Conservation (phyloP, 1,140 invertebrate genomes). For the Eubasilissa regina region DNA sequence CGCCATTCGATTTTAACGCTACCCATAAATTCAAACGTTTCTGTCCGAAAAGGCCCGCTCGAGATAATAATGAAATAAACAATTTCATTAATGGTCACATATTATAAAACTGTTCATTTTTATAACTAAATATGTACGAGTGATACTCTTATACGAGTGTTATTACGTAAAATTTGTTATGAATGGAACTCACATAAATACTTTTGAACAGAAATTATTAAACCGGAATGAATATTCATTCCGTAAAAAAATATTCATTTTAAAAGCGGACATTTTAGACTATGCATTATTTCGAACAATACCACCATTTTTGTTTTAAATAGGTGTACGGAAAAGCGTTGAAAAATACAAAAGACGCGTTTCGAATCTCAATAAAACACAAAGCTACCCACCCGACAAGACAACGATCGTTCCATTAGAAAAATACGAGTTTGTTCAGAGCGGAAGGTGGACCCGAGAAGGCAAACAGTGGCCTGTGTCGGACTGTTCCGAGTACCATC, state of each 20-base stretch:
- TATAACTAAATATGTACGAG: too few species aligned
- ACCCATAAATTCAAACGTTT: neutral
- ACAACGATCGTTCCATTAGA: slow-evolving; percentile 1
- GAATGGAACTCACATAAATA: too few species aligned
- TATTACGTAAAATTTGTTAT: too few species aligned
- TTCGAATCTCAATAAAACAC: slow-evolving; percentile 9
- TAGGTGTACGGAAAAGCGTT: neutral
- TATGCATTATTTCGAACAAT: neutral
- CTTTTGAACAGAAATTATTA: too few species aligned
- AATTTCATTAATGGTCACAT: too few species aligned
- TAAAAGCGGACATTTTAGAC: neutral
- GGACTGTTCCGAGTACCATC: slow-evolving; percentile 9
- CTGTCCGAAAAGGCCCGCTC: neutral
- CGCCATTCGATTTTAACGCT: neutral
- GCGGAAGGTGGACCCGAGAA: neutral
- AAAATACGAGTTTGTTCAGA: slow-evolving; percentile 22
- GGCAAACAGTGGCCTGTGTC: slow-evolving; percentile 28
- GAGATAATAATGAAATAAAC: neutral
- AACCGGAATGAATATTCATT: too few species aligned
- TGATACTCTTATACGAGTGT: too few species aligned
- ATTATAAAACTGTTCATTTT: too few species aligned
- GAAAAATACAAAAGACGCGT: slow-evolving; percentile 20
- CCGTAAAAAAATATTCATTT: too few species aligned
- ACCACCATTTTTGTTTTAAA: neutral
- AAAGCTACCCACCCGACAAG: neutral